These are phyloP conservation scores for Abrostola tripartita DNA, from an alignment of 2,888 invertebrate species.

Conservation along the genomic window DNA sequence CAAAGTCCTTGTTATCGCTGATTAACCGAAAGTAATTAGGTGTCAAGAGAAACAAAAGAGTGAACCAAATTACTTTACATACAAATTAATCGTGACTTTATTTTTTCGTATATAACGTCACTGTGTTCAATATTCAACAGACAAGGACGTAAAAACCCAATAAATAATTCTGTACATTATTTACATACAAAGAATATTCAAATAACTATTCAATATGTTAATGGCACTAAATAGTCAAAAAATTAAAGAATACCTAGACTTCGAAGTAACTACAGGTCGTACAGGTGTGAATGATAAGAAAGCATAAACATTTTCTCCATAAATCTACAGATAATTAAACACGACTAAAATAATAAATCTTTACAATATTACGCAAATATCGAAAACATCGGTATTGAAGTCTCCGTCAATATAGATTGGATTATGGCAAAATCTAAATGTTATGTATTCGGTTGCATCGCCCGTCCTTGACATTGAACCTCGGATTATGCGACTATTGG, in stretches of 20 bases:
- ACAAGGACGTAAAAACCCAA: conserved; percentile 27
- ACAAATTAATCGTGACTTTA: conserved; percentile 52
- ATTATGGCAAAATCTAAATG: conserved; percentile 13
- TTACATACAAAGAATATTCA: conserved; percentile 34
- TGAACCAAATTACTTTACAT: conserved; percentile 44
- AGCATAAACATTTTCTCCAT: too few species aligned
- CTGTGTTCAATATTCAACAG: conserved; percentile 44
- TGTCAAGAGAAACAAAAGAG: conserved; percentile 37
- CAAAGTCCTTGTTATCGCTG: conserved; percentile 3
- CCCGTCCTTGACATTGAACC: conserved; percentile 34
- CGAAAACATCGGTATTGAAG: conserved; percentile 8
- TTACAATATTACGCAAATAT: conserved; percentile 8
- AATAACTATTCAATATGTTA: conserved; percentile 7
- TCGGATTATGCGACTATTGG: conserved; percentile 21
- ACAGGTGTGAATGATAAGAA: background rate
- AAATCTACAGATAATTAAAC: too few species aligned
- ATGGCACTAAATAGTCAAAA: conserved; percentile 8
- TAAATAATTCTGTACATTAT: conserved; percentile 42
- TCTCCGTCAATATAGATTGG: background rate
- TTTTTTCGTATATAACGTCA: conserved; percentile 42
- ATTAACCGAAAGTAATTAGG: conserved; percentile 6
- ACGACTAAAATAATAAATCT: background rate
- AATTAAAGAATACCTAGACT: background rate
- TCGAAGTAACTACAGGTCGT: background rate
- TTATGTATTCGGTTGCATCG: background rate